Percentiles rank a stretch among this genome's conserved stretches.
phyloP scores from a whole-genome alignment of 2,888 invertebrate genomes.

The Lasioglossum malachurum region DNA sequence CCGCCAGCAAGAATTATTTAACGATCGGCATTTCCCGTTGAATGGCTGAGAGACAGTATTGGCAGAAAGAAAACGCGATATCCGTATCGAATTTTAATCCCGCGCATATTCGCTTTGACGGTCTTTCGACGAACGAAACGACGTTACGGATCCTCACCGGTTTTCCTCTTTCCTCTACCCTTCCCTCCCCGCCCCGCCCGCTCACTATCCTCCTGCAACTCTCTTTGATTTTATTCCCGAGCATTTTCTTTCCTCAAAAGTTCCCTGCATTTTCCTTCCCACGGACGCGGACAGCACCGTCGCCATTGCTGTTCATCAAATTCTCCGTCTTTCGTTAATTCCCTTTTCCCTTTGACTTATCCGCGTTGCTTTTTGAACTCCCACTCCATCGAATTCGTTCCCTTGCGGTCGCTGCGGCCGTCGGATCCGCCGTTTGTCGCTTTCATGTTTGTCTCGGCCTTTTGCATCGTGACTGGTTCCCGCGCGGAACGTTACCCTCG shows the following conservation, averaged over 20 bases:
- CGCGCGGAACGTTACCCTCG: not conserved
- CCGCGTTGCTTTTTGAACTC: not conserved
- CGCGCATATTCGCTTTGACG: not conserved
- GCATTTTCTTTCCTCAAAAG: not conserved
- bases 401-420: not conserved
- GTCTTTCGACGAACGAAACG: slow-evolving; percentile 3
- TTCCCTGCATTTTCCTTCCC: not conserved
- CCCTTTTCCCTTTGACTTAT: slow-evolving; percentile 7
- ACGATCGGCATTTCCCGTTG: slow-evolving; percentile 38
- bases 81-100: slow-evolving; percentile 54
- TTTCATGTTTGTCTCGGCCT: not conserved
- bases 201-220: not conserved
- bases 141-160: not conserved
- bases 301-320: not conserved
- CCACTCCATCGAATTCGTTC: not conserved
- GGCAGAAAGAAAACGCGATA: slow-evolving; percentile 36
- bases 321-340: slow-evolving; percentile 13
- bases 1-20: slow-evolving; percentile 49
- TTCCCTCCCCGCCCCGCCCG: rapidly evolving
- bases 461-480: not conserved
- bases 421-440: not conserved
- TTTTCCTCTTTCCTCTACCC: not conserved
- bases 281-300: not conserved
- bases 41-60: slow-evolving; percentile 38
- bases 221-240: slow-evolving; percentile 4